A percentile compares a stretch with the other conserved stretches of the same genome.
Evolutionary conservation across 2,113 vertebrate genomes (phyloP).

Genomic region (Heterotilapia buettikoferi): DNA sequence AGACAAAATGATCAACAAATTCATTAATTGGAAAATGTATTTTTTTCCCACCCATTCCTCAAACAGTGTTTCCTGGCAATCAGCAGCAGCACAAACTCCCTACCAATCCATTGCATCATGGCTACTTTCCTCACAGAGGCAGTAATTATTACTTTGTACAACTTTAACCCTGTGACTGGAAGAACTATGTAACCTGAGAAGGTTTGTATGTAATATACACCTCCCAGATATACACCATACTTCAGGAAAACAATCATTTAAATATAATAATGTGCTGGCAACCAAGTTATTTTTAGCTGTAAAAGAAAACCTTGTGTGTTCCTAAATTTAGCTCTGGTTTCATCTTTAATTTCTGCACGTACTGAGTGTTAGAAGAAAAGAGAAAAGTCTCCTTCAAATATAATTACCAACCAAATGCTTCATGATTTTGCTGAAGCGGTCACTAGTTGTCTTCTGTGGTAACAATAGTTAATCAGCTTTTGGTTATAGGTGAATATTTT

Average conservation of each 20-base stretch:
- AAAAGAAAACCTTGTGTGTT: not conserved
- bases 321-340: slow-evolving; percentile 15
- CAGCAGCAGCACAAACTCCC: not conserved
- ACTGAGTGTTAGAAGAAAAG: not conserved
- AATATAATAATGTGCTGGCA: not conserved
- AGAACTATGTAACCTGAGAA: not conserved
- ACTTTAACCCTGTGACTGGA: not conserved
- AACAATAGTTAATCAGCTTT: not conserved
- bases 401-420: not conserved
- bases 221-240: not conserved
- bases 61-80: not conserved
- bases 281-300: slow-evolving; percentile 9
- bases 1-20: not conserved
- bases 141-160: not conserved
- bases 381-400: not conserved
- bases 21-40: not conserved
- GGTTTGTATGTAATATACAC: not conserved
- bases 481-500: not conserved
- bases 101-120: not conserved
- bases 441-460: not conserved
- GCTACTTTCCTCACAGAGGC: not conserved
- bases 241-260: not conserved
- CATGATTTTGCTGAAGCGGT: not conserved
- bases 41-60: not conserved
- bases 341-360: not conserved